Percentiles rank a stretch among this genome's conserved stretches.
These are phyloP conservation scores for Charadrius vociferus DNA, from an alignment of 2,113 vertebrate species.

Conservation along the genomic window DNA sequence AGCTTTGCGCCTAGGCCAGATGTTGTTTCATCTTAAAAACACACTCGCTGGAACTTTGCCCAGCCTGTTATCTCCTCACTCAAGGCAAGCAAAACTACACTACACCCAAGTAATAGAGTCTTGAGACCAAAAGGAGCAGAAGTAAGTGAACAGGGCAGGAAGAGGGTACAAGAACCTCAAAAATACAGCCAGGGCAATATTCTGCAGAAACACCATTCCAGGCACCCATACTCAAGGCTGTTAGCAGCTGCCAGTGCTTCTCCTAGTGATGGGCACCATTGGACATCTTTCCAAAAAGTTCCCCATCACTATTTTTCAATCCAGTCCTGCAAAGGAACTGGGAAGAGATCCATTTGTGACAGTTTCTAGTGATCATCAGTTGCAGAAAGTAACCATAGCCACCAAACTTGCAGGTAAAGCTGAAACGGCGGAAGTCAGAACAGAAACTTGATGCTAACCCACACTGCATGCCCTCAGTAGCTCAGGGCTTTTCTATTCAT, in stretches of 20 bases:
- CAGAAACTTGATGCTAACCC: neutral
- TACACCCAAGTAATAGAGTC: neutral
- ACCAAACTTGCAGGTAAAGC: neutral
- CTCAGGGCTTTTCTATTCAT: neutral
- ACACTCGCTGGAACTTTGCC: neutral
- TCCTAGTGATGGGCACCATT: neutral
- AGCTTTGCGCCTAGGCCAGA: neutral
- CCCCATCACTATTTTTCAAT: neutral
- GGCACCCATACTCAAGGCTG: neutral
- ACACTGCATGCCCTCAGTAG: neutral
- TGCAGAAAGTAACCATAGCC: neutral
- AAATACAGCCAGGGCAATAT: neutral
- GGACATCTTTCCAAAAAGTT: neutral
- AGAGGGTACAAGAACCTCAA: neutral
- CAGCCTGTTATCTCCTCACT: neutral
- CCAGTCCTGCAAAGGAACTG: neutral
- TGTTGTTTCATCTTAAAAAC: neutral
- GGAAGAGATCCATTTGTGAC: neutral
- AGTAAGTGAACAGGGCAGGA: neutral
- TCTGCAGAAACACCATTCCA: neutral
- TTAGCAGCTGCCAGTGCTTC: neutral
- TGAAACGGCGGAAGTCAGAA: neutral
- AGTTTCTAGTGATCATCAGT: neutral
- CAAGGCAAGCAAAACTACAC: neutral
- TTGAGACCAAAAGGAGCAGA: neutral